Conservation (phyloP, 2,113 vertebrate species). For the Gnathonemus echidnorhynchus region DNA sequence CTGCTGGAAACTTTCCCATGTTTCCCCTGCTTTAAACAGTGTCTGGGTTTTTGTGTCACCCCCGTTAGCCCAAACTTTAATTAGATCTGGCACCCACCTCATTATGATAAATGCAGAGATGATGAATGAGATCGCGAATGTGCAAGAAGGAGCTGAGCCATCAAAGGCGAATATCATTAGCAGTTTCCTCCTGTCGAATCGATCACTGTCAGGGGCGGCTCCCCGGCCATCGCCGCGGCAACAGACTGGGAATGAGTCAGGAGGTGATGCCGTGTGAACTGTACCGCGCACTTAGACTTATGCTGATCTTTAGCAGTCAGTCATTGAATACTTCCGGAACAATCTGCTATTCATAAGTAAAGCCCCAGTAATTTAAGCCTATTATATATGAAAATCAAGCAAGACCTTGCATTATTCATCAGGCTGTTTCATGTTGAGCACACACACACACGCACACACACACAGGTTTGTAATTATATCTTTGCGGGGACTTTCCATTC, state of each 20-base stretch:
- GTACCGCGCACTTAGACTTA: background rate
- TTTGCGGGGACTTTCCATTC: background rate
- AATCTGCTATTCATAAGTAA: background rate
- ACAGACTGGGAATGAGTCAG: constrained; percentile 42
- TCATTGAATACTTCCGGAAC: background rate
- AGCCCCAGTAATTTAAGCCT: background rate
- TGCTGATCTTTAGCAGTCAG: background rate
- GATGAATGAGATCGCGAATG: constrained; percentile 98
- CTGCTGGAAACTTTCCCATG: constrained; percentile 71
- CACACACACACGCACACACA: background rate
- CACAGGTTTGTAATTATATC: background rate
- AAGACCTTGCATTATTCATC: background rate
- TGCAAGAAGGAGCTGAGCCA: constrained; percentile 79
- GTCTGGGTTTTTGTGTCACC: constrained; percentile 74
- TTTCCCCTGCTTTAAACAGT: constrained; percentile 60
- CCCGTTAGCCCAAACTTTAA: constrained; percentile 89
- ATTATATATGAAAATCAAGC: background rate
- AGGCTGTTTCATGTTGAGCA: background rate
- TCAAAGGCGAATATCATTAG: constrained; percentile 87
- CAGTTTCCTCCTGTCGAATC: constrained; percentile 87
- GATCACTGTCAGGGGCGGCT: constrained; percentile 82
- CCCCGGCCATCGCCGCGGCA: constrained; percentile 65
- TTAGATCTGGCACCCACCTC: constrained; percentile 93
- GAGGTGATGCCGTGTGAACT: background rate
- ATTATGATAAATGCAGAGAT: constrained; percentile 88